Conservation (phyloP, 2,888 invertebrate species). For the Ommatoiulus sabulosus region DNA sequence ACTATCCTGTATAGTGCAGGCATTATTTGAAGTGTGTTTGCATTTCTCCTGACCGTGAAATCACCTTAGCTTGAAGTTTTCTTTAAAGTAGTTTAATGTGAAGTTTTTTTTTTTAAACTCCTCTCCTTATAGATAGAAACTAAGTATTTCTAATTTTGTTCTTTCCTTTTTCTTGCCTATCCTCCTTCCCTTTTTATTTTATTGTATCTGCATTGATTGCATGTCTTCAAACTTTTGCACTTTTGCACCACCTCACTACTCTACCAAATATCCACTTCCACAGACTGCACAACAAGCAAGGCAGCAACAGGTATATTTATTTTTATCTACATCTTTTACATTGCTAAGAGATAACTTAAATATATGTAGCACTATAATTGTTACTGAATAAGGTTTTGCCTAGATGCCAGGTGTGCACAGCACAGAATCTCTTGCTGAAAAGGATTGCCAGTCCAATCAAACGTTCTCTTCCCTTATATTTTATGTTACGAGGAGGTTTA, state of each 20-base stretch:
- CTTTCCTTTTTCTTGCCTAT: conserved; percentile 2
- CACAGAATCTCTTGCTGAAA: no score
- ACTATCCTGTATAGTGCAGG: not conserved
- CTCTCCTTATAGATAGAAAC: not conserved
- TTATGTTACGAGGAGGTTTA: no score
- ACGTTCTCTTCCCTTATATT: no score
- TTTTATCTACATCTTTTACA: not conserved
- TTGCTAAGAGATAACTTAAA: not conserved
- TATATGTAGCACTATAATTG: no score
- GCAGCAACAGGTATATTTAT: conserved; percentile 8
- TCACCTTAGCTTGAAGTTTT: not conserved
- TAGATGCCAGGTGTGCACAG: no score
- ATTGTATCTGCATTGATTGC: conserved; percentile 49
- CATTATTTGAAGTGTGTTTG: conserved; percentile 5
- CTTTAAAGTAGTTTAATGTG: no score
- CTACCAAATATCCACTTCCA: conserved; percentile 24
- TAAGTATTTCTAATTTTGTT: not conserved
- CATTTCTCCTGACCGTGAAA: not conserved
- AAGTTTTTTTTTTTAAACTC: not conserved
- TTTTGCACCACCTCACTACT: conserved; percentile 49
- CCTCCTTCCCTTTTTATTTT: conserved; percentile 3
- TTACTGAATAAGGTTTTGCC: no score
- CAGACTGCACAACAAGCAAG: not conserved
- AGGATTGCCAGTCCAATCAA: no score
- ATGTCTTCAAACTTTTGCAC: conserved; percentile 49